phyloP scores from a whole-genome alignment of 2,113 vertebrate genomes.

The Thymallus thymallus region DNA sequence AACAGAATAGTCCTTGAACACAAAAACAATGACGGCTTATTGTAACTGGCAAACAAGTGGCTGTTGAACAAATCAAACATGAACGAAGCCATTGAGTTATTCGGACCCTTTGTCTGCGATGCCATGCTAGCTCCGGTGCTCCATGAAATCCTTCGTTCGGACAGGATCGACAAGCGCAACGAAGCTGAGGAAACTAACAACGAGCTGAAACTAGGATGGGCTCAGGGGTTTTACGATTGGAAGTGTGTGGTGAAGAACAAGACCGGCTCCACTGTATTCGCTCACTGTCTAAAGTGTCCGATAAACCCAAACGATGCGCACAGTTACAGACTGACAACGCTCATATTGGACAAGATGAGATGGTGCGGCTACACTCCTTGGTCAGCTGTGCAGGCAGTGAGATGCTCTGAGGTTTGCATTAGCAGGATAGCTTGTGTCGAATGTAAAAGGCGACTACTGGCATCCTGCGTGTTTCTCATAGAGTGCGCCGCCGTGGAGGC shows the following conservation, averaged over 20 bases:
- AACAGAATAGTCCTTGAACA: too few species aligned
- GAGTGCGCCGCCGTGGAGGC: background rate
- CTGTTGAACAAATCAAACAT: too few species aligned
- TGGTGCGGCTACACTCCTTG: conserved; percentile 1
- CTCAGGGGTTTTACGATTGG: background rate
- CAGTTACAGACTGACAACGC: background rate
- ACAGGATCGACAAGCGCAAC: background rate
- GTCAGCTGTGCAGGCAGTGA: background rate
- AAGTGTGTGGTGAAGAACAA: background rate
- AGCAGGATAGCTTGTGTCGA: background rate
- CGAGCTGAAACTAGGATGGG: background rate
- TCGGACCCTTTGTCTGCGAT: background rate
- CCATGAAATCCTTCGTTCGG: background rate
- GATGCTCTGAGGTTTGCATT: background rate
- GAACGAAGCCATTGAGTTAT: too few species aligned
- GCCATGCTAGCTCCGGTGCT: background rate
- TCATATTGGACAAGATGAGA: background rate
- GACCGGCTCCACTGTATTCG: background rate
- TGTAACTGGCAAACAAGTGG: background rate
- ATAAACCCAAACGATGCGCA: background rate
- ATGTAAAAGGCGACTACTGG: background rate
- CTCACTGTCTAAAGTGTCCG: background rate
- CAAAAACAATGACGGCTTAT: background rate
- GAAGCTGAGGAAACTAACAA: background rate
- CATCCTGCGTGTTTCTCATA: background rate